Conservation (phyloP, 1,140 invertebrate species). For the Sweltsa coloradensis region DNA sequence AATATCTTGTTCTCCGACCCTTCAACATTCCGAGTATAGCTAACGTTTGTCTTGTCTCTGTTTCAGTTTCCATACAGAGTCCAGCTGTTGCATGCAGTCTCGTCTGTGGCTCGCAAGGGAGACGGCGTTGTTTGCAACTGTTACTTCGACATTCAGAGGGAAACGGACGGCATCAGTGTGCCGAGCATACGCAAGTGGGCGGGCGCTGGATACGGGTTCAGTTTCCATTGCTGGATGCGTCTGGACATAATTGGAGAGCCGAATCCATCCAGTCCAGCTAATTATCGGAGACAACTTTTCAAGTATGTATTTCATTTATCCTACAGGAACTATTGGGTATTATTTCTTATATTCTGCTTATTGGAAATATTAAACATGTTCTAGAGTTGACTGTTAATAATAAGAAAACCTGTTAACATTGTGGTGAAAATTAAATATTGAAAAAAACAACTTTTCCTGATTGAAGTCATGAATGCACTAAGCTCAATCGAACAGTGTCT, state of each 20-base stretch:
- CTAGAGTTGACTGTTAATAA: too few relatives aligned
- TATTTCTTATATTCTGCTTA: slow-evolving; percentile 4
- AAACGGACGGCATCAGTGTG: slow-evolving; percentile 37
- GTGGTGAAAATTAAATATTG: too few relatives aligned
- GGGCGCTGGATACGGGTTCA: slow-evolving; percentile 43
- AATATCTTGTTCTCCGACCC: too few relatives aligned
- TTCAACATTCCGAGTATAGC: too few relatives aligned
- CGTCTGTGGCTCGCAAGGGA: slow-evolving; percentile 32
- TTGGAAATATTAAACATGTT: not conserved
- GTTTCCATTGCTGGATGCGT: slow-evolving; percentile 43
- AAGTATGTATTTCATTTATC: slow-evolving; percentile 26
- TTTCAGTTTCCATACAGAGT: slow-evolving; percentile 31
- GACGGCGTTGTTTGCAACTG: slow-evolving; percentile 29
- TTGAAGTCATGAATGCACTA: too few relatives aligned
- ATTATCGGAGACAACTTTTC: slow-evolving; percentile 32
- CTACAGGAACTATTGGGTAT: slow-evolving; percentile 3
- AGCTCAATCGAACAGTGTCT: too few relatives aligned
- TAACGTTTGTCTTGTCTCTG: slow-evolving; percentile 14
- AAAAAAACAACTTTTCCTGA: too few relatives aligned
- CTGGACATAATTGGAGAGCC: slow-evolving; percentile 29
- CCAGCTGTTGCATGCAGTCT: slow-evolving; percentile 31
- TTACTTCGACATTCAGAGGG: slow-evolving; percentile 39
- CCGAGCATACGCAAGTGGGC: slow-evolving; percentile 38
- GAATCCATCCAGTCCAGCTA: slow-evolving; percentile 15
- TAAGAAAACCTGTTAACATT: too few relatives aligned